phyloP scores from a whole-genome alignment of 2,113 vertebrate species.

The Henicopernis longicauda region DNA sequence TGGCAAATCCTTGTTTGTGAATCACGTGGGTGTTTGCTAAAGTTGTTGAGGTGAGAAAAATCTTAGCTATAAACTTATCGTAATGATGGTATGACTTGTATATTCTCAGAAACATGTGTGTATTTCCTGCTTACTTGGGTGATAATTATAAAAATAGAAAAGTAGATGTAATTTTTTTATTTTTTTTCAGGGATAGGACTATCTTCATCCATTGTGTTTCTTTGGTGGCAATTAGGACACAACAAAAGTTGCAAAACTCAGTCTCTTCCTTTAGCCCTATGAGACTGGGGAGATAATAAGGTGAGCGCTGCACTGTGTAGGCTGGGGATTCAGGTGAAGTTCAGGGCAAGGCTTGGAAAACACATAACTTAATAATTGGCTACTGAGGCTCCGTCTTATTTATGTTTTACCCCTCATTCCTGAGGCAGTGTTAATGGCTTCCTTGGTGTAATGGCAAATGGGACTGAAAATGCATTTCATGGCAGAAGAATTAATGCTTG shows the following conservation, averaged over 20 bases:
- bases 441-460: background rate
- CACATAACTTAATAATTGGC: background rate
- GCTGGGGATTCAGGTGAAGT: background rate
- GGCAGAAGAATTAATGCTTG: background rate
- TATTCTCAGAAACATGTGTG: background rate
- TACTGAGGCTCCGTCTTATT: background rate
- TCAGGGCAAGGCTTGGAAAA: background rate
- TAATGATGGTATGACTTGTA: background rate
- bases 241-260: background rate
- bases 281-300: accelerated
- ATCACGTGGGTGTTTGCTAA: background rate
- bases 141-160: background rate
- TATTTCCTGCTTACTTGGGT: background rate
- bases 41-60: slow-evolving; percentile 33
- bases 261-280: background rate
- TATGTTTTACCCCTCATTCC: background rate
- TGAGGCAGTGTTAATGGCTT: background rate
- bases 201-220: background rate
- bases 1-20: background rate
- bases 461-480: background rate
- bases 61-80: slow-evolving; percentile 7
- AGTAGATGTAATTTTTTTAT: background rate
- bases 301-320: accelerated
- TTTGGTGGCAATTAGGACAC: background rate
- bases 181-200: background rate